Base-by-base conservation (phyloP, 2,797 vertebrate species). In the Ctenosaura bakeri region DNA sequence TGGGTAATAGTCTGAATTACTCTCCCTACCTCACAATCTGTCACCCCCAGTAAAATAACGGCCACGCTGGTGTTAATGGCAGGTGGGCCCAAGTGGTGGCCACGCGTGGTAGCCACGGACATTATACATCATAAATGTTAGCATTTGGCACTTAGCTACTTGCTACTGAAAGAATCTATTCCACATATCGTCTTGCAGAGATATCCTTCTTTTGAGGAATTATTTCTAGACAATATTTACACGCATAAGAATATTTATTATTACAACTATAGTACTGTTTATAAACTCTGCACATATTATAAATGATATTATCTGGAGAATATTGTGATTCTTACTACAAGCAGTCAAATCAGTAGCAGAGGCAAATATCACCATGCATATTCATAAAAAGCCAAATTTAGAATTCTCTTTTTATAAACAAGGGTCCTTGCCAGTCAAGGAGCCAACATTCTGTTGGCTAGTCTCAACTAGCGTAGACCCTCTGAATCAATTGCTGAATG, bases 1-100 rank as follows among this genome's bases (percentile, higher is more conserved):
- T 98, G 97, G 97, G 97, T 98, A 98, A 98, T 98, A 97, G 98
- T 98, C 97, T 97, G 97, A 97, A 98, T 98, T 98, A 98, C 97
- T 98, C 97, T 97, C 97, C 94, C 97, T 98, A 98, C 97, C 98
- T 98, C 97, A 97, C 97, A 98, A 98, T 98, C 97, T 98, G 98
- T 98, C 98, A 98, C 97, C 97, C 97, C 95, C 95, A 95, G 97
- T 98, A 98, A 97, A 98, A 98, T 97, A 98, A 98, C 97, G 97
- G 97, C 97, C 96, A 97, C 62, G 26, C 73, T 76, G 95, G 95
- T 97, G 96, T 97, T 97, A 97, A 97, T 98, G 97, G 97, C 97
- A 98, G 97, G 96, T 97, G 97, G 96, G 95, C 97, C 97, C 97
- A 97, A 97, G 97, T 94, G 95, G 97, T 96, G 96, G 96, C 97